These are phyloP conservation scores for Choloepus hoffmanni DNA, from an alignment of 2,113 vertebrate genomes.

Conservation along the genomic window DNA sequence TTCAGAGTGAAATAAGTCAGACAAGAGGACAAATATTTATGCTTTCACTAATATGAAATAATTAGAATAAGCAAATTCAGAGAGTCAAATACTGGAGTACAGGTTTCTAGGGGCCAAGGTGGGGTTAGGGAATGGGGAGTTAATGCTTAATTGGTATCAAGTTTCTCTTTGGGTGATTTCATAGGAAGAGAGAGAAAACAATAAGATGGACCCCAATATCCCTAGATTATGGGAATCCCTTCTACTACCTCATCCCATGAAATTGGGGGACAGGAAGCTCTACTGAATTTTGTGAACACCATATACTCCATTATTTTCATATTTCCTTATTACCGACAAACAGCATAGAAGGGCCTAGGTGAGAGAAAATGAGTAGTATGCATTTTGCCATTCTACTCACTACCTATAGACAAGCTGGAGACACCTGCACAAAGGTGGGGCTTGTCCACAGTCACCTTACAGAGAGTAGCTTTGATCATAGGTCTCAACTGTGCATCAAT, in stretches of 20 bases:
- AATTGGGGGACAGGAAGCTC: background rate
- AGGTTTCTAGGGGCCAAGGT: no score
- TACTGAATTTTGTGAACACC: slow-evolving; percentile 18
- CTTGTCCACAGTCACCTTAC: background rate
- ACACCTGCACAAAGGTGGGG: background rate
- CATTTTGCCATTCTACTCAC: background rate
- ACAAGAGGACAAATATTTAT: no score
- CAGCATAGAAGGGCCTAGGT: background rate
- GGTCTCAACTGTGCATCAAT: background rate
- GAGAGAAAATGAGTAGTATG: background rate
- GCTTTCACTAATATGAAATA: no score
- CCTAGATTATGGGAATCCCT: background rate
- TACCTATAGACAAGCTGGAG: background rate
- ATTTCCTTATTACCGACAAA: background rate
- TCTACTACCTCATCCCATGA: background rate
- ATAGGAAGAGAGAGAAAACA: background rate
- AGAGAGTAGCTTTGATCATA: background rate
- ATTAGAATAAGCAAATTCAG: no score
- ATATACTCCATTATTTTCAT: background rate
- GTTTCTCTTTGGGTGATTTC: background rate
- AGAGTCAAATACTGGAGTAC: no score
- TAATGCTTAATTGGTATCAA: no score
- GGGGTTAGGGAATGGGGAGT: no score
- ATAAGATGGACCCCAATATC: background rate
- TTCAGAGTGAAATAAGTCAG: no score